These are phyloP conservation scores for Streptopelia turtur DNA, from an alignment of 2,797 vertebrate species.

Conservation along the genomic window DNA sequence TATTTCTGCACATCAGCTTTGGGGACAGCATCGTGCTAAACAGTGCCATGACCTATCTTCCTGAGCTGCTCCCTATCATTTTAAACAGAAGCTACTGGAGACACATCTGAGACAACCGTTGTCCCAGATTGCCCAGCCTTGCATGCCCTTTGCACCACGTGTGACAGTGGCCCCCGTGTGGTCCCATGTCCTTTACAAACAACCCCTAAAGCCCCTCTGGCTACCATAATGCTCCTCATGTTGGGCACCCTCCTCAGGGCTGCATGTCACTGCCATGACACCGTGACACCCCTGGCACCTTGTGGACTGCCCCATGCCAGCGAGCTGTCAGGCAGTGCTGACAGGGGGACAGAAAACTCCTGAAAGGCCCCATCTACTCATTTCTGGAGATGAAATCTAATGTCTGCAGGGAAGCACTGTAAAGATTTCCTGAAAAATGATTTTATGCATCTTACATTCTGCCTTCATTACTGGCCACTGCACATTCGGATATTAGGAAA, in stretches of 20 bases:
- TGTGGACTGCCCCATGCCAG: background rate
- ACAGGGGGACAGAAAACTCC: accelerated
- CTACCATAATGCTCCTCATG: background rate
- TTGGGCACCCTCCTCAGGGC: background rate
- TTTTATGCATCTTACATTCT: background rate
- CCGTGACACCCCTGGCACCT: accelerated
- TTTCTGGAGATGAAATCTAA: background rate
- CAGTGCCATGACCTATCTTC: background rate
- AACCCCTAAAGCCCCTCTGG: background rate
- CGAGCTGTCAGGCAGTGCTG: background rate
- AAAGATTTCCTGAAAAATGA: background rate
- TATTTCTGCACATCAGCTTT: background rate
- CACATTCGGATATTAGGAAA: background rate
- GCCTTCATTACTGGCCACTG: background rate
- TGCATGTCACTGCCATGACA: accelerated
- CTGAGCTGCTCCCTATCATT: background rate
- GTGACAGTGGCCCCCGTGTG: background rate
- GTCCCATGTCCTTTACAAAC: background rate
- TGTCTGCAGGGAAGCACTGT: background rate
- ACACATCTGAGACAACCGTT: accelerated
- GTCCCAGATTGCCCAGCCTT: background rate
- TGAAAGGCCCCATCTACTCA: background rate
- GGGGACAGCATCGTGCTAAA: background rate
- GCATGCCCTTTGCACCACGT: accelerated
- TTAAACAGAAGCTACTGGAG: background rate